phyloP scores from a whole-genome alignment of 2,113 vertebrate species.

The Recurvirostra avosetta region DNA sequence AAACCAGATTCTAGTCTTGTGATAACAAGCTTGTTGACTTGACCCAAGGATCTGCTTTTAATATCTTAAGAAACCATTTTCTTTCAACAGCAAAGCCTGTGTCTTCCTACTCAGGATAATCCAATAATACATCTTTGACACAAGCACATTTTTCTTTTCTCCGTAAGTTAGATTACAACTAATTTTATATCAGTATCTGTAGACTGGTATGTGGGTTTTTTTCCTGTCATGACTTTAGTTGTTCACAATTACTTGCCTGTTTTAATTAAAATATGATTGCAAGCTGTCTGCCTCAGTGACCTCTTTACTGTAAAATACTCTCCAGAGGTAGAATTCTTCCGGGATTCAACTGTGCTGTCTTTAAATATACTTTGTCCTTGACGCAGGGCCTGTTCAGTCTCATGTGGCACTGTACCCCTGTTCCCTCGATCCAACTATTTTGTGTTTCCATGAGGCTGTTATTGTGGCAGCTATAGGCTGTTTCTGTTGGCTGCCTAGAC shows the following conservation, averaged over 20 bases:
- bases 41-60: background rate
- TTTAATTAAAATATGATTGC: background rate
- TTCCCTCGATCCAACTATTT: background rate
- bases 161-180: accelerated
- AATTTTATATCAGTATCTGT: background rate
- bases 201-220: background rate
- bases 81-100: background rate
- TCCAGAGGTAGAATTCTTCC: background rate
- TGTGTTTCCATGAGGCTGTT: background rate
- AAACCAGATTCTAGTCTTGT: background rate
- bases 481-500: background rate
- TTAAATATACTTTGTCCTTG: background rate
- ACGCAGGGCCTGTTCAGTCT: background rate
- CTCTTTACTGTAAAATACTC: background rate
- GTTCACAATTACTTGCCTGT: background rate
- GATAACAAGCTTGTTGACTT: background rate
- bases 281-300: background rate
- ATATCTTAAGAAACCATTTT: background rate
- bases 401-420: accelerated
- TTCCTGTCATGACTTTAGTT: background rate
- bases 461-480: background rate
- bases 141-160: background rate
- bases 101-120: background rate
- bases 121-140: background rate
- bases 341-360: background rate